Percentiles rank a stretch among this genome's conserved stretches.
These are phyloP conservation scores for Camponotus floridanus DNA, from an alignment of 1,140 invertebrate genomes.

Conservation along the genomic window DNA sequence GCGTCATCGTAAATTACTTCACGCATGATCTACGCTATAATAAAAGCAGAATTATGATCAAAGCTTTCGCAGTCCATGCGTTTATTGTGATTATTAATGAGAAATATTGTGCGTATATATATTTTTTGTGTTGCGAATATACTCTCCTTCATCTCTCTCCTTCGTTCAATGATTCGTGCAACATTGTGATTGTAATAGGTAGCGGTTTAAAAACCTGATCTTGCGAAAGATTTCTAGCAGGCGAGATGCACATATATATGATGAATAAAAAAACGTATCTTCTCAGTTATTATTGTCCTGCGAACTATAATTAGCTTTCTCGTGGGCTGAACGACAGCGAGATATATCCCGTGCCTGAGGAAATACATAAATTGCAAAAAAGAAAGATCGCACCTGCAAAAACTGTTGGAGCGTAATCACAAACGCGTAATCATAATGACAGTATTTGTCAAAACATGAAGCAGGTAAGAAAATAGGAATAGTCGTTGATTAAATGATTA, in stretches of 20 bases:
- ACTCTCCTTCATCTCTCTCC: too few relatives aligned
- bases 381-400: not conserved
- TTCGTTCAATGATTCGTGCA: not conserved
- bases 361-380: conserved; percentile 15
- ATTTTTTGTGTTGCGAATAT: conserved; percentile 20
- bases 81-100: conserved; percentile 34
- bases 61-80: conserved; percentile 10
- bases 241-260: not conserved
- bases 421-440: conserved; percentile 36
- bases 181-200: conserved; percentile 16
- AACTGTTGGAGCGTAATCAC: conserved; percentile 20
- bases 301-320: conserved; percentile 37
- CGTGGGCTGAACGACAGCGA: conserved; percentile 12
- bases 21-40: conserved; percentile 30
- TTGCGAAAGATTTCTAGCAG: not conserved
- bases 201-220: not conserved
- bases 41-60: conserved; percentile 15
- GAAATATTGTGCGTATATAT: conserved; percentile 26
- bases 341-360: conserved; percentile 13
- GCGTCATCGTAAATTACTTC: conserved; percentile 48
- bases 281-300: conserved; percentile 35
- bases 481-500: conserved; percentile 26
- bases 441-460: conserved; percentile 13
- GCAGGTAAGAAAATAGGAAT: not conserved
- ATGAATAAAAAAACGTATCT: conserved; percentile 19